phyloP scores from a whole-genome alignment of 2,797 vertebrate genomes.

The Pseudomugil tenellus region DNA sequence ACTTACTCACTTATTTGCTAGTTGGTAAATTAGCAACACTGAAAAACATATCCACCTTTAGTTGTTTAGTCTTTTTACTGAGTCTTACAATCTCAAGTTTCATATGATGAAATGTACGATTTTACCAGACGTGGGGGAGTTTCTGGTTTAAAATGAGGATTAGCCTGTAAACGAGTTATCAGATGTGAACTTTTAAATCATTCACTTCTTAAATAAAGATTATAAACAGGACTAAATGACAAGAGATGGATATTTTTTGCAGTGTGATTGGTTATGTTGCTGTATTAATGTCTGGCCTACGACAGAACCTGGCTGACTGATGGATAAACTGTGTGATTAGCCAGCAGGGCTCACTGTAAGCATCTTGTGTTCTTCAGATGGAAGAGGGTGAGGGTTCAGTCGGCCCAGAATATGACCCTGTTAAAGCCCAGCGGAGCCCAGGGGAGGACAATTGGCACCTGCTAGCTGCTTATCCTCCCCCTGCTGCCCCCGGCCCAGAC shows the following conservation, averaged over 20 bases:
- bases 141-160: neutral
- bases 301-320: slow-evolving; percentile 29
- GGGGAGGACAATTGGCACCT: slow-evolving; percentile 97
- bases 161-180: neutral
- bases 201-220: neutral
- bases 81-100: neutral
- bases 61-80: slow-evolving; percentile 33
- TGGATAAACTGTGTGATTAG: slow-evolving; percentile 28
- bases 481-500: slow-evolving; percentile 72
- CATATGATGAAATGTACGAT: neutral
- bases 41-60: slow-evolving; percentile 19
- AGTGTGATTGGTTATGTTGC: slow-evolving; percentile 35
- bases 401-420: slow-evolving; percentile 98
- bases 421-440: slow-evolving; percentile 95
- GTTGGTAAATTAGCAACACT: slow-evolving; percentile 40
- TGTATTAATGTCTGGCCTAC: slow-evolving; percentile 24
- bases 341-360: slow-evolving; percentile 64
- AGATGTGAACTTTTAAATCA: neutral
- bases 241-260: slow-evolving; percentile 33
- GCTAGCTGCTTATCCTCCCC: slow-evolving; percentile 91
- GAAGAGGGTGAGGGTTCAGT: slow-evolving; percentile 97
- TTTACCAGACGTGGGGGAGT: neutral
- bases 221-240: slow-evolving; percentile 23
- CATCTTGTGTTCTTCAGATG: slow-evolving; percentile 95
- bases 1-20: slow-evolving; percentile 19